Evolutionary conservation across 2,888 invertebrate species (phyloP).

Genomic region (Lithophane semibrunnea): DNA sequence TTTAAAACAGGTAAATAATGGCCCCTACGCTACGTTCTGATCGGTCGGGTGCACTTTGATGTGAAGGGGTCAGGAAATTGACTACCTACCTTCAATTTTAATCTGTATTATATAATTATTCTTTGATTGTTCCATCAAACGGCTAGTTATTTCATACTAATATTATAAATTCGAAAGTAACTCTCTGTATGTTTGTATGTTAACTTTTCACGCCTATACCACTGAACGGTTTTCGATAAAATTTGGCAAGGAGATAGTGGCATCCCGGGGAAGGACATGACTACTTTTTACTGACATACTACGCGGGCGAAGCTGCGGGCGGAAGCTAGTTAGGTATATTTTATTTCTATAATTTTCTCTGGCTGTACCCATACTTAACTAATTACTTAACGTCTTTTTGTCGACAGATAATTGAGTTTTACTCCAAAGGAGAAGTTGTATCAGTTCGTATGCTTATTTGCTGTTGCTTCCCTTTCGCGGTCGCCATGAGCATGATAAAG

Average conservation of each 20-base stretch:
- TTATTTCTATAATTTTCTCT: no score
- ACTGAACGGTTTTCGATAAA: no score
- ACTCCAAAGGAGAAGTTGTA: conserved; percentile 68
- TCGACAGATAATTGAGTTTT: conserved; percentile 87
- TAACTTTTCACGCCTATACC: no score
- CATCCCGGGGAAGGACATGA: no score
- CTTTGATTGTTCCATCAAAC: not conserved
- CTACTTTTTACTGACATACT: no score
- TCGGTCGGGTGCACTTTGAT: not conserved
- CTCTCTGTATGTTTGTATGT: no score
- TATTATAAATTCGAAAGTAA: no score
- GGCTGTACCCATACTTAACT: not conserved
- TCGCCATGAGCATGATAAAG: conserved; percentile 92
- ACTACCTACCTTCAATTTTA: not conserved
- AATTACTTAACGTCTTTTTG: conserved; percentile 9
- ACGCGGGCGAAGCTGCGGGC: no score
- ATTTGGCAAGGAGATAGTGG: no score
- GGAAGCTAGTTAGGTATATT: no score
- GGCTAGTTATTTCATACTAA: no score
- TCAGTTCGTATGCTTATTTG: conserved; percentile 90
- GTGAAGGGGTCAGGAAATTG: not conserved
- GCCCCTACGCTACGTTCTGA: no score
- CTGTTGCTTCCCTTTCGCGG: conserved; percentile 91
- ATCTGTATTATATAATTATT: not conserved
- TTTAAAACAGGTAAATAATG: conserved; percentile 88